These are phyloP conservation scores for Ptilorrhoa leucosticta DNA, from an alignment of 2,113 vertebrate genomes.

Conservation along the genomic window DNA sequence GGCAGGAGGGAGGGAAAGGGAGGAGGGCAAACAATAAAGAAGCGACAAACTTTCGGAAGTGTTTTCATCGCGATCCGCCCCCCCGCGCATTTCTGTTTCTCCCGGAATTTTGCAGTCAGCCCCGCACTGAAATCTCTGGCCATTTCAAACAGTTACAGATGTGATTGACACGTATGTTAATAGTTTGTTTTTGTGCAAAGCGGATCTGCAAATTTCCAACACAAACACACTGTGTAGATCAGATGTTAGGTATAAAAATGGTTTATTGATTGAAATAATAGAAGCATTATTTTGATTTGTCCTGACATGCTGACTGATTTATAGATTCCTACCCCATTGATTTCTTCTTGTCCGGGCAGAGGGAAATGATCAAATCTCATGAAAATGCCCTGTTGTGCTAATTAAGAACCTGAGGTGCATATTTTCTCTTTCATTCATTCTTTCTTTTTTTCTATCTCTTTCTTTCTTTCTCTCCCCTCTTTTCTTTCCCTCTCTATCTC, in stretches of 20 bases:
- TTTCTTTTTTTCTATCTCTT: accelerated
- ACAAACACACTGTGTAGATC: slow-evolving; percentile 72
- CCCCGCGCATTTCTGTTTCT: not conserved
- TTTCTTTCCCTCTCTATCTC: accelerated
- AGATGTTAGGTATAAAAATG: slow-evolving; percentile 79
- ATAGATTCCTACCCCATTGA: slow-evolving; percentile 76
- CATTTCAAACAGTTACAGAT: slow-evolving; percentile 32
- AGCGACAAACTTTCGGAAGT: not conserved
- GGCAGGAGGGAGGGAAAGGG: no score
- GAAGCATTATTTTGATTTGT: slow-evolving; percentile 85
- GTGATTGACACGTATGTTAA: slow-evolving; percentile 67
- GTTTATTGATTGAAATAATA: slow-evolving; percentile 83
- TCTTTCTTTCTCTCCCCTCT: accelerated
- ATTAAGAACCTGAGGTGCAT: slow-evolving; percentile 20
- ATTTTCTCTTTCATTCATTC: accelerated
- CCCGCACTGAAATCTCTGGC: not conserved
- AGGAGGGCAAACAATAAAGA: not conserved
- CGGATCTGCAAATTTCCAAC: slow-evolving; percentile 57
- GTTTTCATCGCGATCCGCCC: not conserved
- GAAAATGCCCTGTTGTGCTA: slow-evolving; percentile 59
- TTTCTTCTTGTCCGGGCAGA: slow-evolving; percentile 73
- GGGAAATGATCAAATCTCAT: slow-evolving; percentile 73
- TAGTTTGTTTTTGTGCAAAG: slow-evolving; percentile 69
- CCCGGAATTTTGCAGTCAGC: not conserved
- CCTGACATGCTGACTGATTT: slow-evolving; percentile 81